Evolutionary conservation across 2,113 vertebrate genomes (phyloP).

Genomic region (Cervus canadensis): DNA sequence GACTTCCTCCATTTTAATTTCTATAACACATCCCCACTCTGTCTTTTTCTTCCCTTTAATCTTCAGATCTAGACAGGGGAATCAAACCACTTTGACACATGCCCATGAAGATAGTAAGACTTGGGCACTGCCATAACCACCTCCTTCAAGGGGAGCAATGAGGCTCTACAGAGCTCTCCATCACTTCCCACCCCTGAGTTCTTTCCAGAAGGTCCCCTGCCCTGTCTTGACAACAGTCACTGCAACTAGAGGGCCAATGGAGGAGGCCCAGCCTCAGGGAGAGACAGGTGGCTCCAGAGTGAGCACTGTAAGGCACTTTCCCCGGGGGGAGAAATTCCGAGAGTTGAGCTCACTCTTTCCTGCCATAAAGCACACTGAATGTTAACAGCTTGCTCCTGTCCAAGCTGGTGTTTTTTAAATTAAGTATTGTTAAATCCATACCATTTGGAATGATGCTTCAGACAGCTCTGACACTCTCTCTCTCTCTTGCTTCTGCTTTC

Average conservation of each 20-base stretch:
- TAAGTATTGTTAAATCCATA: slow-evolving; percentile 75
- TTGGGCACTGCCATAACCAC: neutral
- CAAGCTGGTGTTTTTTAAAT: slow-evolving; percentile 79
- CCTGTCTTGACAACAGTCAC: neutral
- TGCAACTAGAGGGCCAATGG: neutral
- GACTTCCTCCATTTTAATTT: neutral
- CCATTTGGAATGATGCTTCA: slow-evolving; percentile 73
- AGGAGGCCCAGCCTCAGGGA: slow-evolving; percentile 30
- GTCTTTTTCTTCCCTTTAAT: neutral
- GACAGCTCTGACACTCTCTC: slow-evolving; percentile 63
- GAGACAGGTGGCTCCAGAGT: slow-evolving; percentile 72
- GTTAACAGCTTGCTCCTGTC: slow-evolving; percentile 75
- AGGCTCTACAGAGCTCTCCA: neutral
- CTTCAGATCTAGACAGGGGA: neutral
- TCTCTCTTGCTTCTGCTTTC: slow-evolving; percentile 59
- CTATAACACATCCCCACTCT: neutral
- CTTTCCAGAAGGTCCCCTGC: neutral
- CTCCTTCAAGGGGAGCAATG: neutral
- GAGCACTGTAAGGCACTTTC: slow-evolving; percentile 62
- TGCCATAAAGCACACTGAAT: slow-evolving; percentile 73
- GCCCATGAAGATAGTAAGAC: neutral
- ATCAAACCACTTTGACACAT: neutral
- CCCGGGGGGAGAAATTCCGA: slow-evolving; percentile 67
- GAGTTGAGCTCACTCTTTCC: slow-evolving; percentile 77
- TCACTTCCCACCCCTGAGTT: neutral